A percentile compares a stretch with the other conserved stretches of the same genome.
Evolutionary conservation across 2,797 vertebrate genomes (phyloP).

Genomic region (Falco rusticolus): DNA sequence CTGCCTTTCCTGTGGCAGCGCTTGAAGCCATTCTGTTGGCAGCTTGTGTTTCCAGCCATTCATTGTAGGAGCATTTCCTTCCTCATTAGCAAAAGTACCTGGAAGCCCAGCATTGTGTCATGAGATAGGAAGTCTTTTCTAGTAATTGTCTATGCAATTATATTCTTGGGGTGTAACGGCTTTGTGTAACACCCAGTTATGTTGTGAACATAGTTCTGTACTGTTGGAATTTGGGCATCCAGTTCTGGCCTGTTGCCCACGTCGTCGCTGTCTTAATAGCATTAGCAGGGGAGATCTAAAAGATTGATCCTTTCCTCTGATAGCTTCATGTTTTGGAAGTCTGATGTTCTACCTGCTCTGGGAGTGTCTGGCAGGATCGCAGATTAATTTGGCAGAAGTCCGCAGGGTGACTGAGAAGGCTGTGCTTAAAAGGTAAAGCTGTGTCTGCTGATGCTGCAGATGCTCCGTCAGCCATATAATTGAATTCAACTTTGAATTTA

Average conservation of each 20-base stretch:
- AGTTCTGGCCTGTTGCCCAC: neutral
- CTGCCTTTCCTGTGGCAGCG: conserved; percentile 41
- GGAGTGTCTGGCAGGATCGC: conserved; percentile 24
- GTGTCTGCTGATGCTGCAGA: conserved; percentile 36
- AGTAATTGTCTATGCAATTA: conserved; percentile 9
- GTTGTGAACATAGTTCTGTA: neutral
- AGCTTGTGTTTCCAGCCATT: conserved; percentile 43
- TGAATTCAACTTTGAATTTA: conserved; percentile 19
- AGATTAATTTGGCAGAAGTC: conserved; percentile 34
- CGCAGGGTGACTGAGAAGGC: neutral
- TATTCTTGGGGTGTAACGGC: neutral
- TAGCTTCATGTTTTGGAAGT: conserved; percentile 9
- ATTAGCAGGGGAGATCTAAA: conserved; percentile 14
- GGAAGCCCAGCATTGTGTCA: conserved; percentile 53
- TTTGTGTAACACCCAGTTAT: neutral
- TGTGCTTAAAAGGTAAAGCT: conserved; percentile 22
- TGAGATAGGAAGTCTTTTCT: conserved; percentile 62
- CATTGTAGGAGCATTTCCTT: conserved; percentile 61
- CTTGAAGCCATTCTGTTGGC: conserved; percentile 62
- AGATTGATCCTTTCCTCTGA: conserved; percentile 49
- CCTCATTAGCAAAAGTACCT: conserved; percentile 62
- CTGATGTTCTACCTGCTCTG: conserved; percentile 27
- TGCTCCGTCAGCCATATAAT: conserved; percentile 34
- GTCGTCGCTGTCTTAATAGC: neutral
- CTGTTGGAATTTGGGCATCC: neutral